phyloP scores from a whole-genome alignment of 30 jellyfish, hydroid and myxozoan genomes.

The Euphysa ruthae region DNA sequence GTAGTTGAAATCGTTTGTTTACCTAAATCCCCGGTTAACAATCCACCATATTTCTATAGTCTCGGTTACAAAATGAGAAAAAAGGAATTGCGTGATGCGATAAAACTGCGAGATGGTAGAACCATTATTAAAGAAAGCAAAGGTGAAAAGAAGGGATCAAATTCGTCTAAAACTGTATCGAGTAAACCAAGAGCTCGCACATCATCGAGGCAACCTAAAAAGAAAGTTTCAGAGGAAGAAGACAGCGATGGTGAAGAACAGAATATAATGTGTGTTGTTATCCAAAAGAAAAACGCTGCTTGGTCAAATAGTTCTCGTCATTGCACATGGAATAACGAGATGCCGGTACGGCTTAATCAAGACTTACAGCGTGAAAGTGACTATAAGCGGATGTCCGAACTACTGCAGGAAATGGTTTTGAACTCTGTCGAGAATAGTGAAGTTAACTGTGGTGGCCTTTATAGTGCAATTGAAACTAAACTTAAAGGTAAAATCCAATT shows the following conservation, averaged over 20 bases:
- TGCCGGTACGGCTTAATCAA: constrained; percentile 64
- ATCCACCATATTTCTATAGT: not conserved
- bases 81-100: too few relatives aligned
- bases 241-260: constrained; percentile 1
- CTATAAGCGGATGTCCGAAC: constrained; percentile 66
- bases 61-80: too few relatives aligned
- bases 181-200: not conserved
- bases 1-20: constrained; percentile 14
- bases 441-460: too few relatives aligned
- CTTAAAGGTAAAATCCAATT: too few relatives aligned
- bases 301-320: too few relatives aligned
- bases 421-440: too few relatives aligned
- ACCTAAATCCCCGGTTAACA: not conserved
- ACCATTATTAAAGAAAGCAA: not conserved
- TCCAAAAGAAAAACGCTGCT: constrained; percentile 8
- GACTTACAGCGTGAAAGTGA: constrained; percentile 76
- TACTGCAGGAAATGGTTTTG: too few relatives aligned
- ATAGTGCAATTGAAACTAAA: too few relatives aligned
- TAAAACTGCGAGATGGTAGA: not conserved
- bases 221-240: not conserved
- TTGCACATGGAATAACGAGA: constrained; percentile 51
- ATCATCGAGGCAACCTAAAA: not conserved
- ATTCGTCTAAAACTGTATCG: too few relatives aligned
- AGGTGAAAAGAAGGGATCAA: not conserved
- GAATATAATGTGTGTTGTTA: constrained; percentile 14